Conservation (phyloP, 2,797 vertebrate genomes). For the Danio albolineatus region DNA sequence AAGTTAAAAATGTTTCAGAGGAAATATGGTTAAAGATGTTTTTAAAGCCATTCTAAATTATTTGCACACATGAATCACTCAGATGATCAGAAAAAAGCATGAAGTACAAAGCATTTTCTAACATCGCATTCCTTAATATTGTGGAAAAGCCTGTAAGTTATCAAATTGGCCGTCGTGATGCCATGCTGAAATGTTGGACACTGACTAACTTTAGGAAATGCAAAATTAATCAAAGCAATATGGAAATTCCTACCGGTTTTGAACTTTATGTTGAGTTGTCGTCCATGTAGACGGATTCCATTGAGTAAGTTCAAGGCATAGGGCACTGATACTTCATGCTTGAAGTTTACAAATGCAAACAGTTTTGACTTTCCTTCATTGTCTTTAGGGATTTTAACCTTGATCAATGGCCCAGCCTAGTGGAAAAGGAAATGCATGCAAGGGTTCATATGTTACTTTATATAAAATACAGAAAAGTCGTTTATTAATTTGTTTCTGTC, state of each 20-base stretch:
- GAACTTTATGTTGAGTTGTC: slow-evolving; percentile 90
- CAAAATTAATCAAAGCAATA: too few species aligned
- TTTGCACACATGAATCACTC: not conserved
- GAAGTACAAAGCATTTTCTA: not conserved
- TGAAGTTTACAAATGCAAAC: slow-evolving; percentile 95
- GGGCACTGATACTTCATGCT: slow-evolving; percentile 91
- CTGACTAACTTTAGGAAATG: not conserved
- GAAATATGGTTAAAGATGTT: not conserved
- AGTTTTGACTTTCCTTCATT: slow-evolving; percentile 89
- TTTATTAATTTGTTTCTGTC: too few species aligned
- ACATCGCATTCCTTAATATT: not conserved
- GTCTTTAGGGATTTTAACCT: slow-evolving; percentile 93
- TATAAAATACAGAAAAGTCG: too few species aligned
- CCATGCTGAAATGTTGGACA: not conserved
- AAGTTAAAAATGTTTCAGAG: not conserved
- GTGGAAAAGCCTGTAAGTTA: not conserved
- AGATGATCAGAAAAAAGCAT: not conserved
- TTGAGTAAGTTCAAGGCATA: slow-evolving; percentile 90
- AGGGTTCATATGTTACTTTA: not conserved
- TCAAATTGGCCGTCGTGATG: not conserved
- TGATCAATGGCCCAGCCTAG: slow-evolving; percentile 92
- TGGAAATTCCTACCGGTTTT: slow-evolving; percentile 83
- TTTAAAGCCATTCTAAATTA: not conserved
- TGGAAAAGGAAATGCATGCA: slow-evolving; percentile 10
- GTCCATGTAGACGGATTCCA: slow-evolving; percentile 86